Evolutionary conservation across 1,140 invertebrate species (phyloP).

Genomic region (Trichonephila clavata): DNA sequence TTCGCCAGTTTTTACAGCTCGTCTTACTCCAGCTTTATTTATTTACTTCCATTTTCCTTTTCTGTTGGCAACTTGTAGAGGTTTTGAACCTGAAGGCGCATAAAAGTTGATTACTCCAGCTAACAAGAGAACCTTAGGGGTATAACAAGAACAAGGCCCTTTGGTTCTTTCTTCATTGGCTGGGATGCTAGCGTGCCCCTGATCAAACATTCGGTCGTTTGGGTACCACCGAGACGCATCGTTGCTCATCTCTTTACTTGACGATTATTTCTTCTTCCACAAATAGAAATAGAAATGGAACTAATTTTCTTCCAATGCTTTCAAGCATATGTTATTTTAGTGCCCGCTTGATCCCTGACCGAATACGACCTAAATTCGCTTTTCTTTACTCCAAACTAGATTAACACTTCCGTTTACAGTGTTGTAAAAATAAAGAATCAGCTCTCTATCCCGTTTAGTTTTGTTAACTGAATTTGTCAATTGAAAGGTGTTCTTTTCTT

Average conservation of each 20-base stretch:
- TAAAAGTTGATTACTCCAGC: conserved; percentile 69
- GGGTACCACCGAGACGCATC: conserved; percentile 53
- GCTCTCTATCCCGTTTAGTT: too few species aligned
- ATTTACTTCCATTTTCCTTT: conserved; percentile 61
- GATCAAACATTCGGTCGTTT: conserved; percentile 64
- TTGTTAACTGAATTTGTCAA: too few species aligned
- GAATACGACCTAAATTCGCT: background rate
- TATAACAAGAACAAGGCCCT: conserved; percentile 55
- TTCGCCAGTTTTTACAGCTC: conserved; percentile 60
- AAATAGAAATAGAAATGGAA: conserved; percentile 49
- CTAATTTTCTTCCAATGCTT: conserved; percentile 60
- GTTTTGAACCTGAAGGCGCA: conserved; percentile 70
- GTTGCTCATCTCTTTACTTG: background rate
- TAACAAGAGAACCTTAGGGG: conserved; percentile 68
- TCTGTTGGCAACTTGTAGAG: conserved; percentile 66
- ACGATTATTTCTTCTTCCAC: conserved; percentile 27
- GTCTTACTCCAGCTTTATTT: conserved; percentile 44
- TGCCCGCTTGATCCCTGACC: background rate
- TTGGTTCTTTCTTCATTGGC: conserved; percentile 20
- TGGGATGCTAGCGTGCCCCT: conserved; percentile 6
- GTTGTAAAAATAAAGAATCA: background rate
- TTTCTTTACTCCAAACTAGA: background rate
- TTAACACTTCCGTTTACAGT: background rate
- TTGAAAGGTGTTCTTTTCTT: too few species aligned
- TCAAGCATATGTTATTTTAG: conserved; percentile 17